phyloP scores from a whole-genome alignment of 2,888 invertebrate species.

The Archips xylosteana region DNA sequence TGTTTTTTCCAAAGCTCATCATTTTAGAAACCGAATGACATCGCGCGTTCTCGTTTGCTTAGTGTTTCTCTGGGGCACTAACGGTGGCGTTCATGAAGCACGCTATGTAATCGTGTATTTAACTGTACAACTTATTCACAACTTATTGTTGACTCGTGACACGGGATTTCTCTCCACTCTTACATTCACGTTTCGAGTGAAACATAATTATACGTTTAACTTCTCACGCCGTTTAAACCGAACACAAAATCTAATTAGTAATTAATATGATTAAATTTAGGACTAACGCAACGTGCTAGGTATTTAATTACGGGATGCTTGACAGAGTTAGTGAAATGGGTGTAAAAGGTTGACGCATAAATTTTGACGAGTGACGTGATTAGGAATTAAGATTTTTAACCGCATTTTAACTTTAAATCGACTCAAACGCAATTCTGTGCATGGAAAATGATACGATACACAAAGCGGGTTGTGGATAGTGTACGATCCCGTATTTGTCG shows the following conservation, averaged over 20 bases:
- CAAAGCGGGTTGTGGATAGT: no score
- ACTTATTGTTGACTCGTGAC: conserved; percentile 51
- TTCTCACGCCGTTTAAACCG: conserved; percentile 31
- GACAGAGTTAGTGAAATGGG: conserved; percentile 23
- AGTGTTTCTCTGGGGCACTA: conserved; percentile 47
- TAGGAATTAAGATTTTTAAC: background rate
- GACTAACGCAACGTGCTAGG: conserved; percentile 18
- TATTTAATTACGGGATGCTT: conserved; percentile 24
- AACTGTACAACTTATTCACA: conserved; percentile 47
- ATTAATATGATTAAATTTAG: conserved; percentile 23
- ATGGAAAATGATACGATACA: no score
- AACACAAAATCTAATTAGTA: conserved; percentile 31
- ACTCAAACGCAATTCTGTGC: background rate
- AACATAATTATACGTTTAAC: conserved; percentile 32
- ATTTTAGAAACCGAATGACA: conserved; percentile 18
- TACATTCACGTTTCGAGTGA: conserved; percentile 42
- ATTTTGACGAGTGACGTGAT: background rate
- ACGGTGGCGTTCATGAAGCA: conserved; percentile 49
- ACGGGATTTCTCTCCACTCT: conserved; percentile 56
- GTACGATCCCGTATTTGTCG: no score
- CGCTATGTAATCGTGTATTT: conserved; percentile 54
- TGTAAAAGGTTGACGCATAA: conserved; percentile 1
- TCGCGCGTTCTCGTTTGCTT: conserved; percentile 43
- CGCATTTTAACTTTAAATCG: conserved; percentile 4
- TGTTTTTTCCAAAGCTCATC: conserved; percentile 7